These are phyloP conservation scores for Anadara kagoshimensis DNA, from an alignment of 1,140 invertebrate species.

Conservation along the genomic window DNA sequence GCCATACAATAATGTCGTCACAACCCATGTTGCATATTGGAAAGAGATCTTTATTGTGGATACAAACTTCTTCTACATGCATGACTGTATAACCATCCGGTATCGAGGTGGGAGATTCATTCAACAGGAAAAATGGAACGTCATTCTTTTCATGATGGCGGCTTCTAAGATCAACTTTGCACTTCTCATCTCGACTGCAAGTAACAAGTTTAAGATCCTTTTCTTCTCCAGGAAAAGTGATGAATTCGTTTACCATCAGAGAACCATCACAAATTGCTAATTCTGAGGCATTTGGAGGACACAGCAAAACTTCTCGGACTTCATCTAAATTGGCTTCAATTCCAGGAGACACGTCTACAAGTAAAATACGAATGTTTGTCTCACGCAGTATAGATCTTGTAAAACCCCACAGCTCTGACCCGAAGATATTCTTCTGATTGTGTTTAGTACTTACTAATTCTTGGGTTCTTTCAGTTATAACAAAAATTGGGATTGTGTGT, in stretches of 20 bases:
- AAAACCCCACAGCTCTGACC: constrained; percentile 22
- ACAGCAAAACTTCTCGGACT: not conserved
- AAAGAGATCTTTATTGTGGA: constrained; percentile 4
- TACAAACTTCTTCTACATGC: not conserved
- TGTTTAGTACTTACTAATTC: not conserved
- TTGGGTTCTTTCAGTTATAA: constrained; percentile 18
- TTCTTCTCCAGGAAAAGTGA: not conserved
- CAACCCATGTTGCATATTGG: constrained; percentile 6
- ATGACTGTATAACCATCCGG: not conserved
- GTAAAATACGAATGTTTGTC: constrained; percentile 3
- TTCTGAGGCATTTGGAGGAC: constrained; percentile 4
- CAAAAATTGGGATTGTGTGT: not conserved
- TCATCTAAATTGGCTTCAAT: not conserved
- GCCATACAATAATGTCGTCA: constrained; percentile 8
- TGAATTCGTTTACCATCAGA: constrained; percentile 12
- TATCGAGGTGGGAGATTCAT: not conserved
- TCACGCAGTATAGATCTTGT: constrained; percentile 11
- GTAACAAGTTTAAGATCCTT: not conserved
- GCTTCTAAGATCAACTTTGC: constrained; percentile 7
- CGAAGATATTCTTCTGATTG: constrained; percentile 3
- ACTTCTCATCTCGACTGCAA: not conserved
- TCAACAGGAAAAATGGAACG: constrained; percentile 9
- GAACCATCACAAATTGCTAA: not conserved
- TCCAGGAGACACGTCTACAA: too few species aligned
- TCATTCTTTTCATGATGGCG: not conserved